These are phyloP conservation scores for Polyploca ridens DNA, from an alignment of 2,888 invertebrate genomes.

Conservation along the genomic window DNA sequence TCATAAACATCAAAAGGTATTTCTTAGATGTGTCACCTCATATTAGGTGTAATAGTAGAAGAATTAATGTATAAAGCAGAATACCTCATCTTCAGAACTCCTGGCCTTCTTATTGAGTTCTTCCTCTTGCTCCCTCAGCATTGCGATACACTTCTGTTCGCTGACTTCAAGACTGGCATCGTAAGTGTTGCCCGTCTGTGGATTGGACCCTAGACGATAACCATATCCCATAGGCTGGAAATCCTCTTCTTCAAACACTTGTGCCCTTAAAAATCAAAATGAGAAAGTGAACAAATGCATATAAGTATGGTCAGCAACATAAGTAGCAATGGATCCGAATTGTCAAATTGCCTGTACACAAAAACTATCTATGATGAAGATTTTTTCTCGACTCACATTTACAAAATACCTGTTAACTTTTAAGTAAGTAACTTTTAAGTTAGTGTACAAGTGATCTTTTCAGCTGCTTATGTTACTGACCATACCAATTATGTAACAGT, in stretches of 20 bases:
- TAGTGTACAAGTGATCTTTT: no score
- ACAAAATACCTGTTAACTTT: no score
- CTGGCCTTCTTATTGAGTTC: constrained; percentile 90
- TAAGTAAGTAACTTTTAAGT: no score
- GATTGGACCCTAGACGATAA: constrained; percentile 88
- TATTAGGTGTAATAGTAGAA: neutral
- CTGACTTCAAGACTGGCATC: constrained; percentile 89
- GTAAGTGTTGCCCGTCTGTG: constrained; percentile 67
- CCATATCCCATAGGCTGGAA: constrained; percentile 97
- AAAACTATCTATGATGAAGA: no score
- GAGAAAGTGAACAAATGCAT: no score
- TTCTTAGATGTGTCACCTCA: no score
- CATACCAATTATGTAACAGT: no score
- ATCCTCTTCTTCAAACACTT: constrained; percentile 98
- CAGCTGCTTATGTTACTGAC: no score
- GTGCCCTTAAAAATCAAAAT: constrained; percentile 85
- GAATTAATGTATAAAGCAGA: neutral
- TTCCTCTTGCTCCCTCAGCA: constrained; percentile 96
- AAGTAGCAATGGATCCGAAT: no score
- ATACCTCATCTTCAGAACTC: constrained; percentile 82
- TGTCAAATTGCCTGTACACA: no score
- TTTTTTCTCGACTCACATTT: no score
- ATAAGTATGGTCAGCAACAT: neutral
- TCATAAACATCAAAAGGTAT: no score
- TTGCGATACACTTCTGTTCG: constrained; percentile 91